phyloP scores from a whole-genome alignment of 2,888 invertebrate genomes.

The Odontomyia ornata region DNA sequence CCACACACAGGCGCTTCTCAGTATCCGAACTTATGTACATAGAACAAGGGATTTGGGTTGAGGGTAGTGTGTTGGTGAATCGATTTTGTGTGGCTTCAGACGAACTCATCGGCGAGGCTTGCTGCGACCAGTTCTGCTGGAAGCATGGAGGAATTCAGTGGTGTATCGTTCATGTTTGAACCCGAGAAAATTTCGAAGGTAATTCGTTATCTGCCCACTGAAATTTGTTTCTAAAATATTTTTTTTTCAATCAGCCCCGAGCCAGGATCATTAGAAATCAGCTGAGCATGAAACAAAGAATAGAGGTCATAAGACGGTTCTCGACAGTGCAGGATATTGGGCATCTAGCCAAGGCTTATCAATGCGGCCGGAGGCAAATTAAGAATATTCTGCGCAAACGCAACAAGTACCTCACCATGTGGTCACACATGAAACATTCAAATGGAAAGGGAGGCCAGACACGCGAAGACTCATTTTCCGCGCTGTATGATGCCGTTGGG shows the following conservation, averaged over 20 bases:
- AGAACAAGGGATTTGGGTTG: not conserved
- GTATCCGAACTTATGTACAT: not conserved
- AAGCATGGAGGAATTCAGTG: slow-evolving; percentile 10
- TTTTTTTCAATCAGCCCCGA: too few species aligned
- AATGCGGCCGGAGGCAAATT: slow-evolving; percentile 22
- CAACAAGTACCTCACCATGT: slow-evolving; percentile 16
- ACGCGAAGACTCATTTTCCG: not conserved
- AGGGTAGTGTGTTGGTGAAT: not conserved
- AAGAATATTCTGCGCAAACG: slow-evolving; percentile 31
- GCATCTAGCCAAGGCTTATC: not conserved
- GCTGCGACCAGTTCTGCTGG: not conserved
- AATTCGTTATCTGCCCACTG: too few species aligned
- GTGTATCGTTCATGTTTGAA: not conserved
- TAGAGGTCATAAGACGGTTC: slow-evolving; percentile 1
- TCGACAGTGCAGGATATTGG: not conserved
- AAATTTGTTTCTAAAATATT: too few species aligned
- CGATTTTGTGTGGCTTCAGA: not conserved
- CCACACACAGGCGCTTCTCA: not conserved
- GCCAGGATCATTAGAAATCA: not conserved
- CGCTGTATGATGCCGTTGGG: not conserved
- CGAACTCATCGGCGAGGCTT: not conserved
- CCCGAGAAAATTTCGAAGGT: not conserved
- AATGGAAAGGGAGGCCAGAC: too few species aligned
- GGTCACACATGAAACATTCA: not conserved
- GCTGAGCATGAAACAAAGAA: slow-evolving; percentile 5